A percentile compares a stretch with the other conserved stretches of the same genome.
These are phyloP conservation scores for Chrysina gloriosa DNA, from an alignment of 2,888 invertebrate genomes.

Conservation along the genomic window DNA sequence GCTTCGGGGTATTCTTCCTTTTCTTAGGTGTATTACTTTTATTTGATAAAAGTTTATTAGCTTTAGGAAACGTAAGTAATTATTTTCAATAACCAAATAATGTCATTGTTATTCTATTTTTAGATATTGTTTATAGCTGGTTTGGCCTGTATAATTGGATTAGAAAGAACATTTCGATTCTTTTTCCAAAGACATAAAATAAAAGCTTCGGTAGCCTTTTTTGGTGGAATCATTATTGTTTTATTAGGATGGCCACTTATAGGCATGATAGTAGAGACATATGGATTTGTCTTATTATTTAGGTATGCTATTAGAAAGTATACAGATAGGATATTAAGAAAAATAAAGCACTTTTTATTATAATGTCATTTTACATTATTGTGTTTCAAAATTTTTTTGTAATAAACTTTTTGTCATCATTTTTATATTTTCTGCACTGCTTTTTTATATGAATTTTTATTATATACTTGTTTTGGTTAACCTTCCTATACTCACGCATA, in stretches of 20 bases:
- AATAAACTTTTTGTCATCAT: background rate
- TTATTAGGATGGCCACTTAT: conserved; percentile 95
- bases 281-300: conserved; percentile 91
- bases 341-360: conserved; percentile 21
- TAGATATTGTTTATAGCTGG: conserved; percentile 97
- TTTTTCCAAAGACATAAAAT: conserved; percentile 98
- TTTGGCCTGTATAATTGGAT: conserved; percentile 94
- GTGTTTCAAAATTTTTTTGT: background rate
- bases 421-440: too few species aligned
- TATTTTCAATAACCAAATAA: background rate
- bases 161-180: conserved; percentile 94
- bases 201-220: conserved; percentile 89
- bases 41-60: conserved; percentile 96
- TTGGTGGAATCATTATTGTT: conserved; percentile 93
- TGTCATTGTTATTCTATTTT: conserved; percentile 58
- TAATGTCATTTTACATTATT: too few species aligned
- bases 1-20: conserved; percentile 95
- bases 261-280: conserved; percentile 96
- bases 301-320: conserved; percentile 68
- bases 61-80: conserved; percentile 97
- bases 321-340: conserved; percentile 25
- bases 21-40: conserved; percentile 92
- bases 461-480: too few species aligned
- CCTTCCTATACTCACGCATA: too few species aligned
- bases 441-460: too few species aligned